A percentile compares a stretch with the other conserved stretches of the same genome.
phyloP scores from a whole-genome alignment of 1,140 invertebrate genomes.

The Zelostemma sp. region DNA sequence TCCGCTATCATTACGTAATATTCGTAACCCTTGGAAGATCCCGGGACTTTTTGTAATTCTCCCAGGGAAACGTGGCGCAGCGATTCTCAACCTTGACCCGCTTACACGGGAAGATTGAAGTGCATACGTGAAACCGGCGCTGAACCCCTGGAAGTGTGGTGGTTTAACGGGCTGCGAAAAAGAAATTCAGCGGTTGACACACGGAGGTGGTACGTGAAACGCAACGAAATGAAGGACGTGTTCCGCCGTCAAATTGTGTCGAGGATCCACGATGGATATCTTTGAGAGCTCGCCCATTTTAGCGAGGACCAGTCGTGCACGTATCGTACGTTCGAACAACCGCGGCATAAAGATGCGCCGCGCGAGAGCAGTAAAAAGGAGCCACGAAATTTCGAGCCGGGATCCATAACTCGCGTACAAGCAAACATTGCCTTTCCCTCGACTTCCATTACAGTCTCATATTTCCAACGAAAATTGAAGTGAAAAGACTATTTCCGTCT shows the following conservation, averaged over 20 bases:
- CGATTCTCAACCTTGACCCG: conserved; percentile 61
- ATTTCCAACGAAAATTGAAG: too few relatives aligned
- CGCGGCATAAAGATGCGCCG: conserved; percentile 47
- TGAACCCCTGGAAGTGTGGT: conserved; percentile 48
- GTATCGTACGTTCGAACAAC: conserved; percentile 45
- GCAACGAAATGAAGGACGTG: conserved; percentile 59
- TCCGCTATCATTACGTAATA: conserved; percentile 24
- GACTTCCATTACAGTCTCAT: too few relatives aligned
- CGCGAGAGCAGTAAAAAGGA: conserved; percentile 41
- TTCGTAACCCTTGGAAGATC: conserved; percentile 24
- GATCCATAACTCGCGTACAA: conserved; percentile 25
- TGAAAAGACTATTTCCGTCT: too few relatives aligned
- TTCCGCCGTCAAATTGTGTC: conserved; percentile 56
- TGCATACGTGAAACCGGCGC: conserved; percentile 6
- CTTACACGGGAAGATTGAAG: conserved; percentile 33
- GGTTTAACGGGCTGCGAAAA: conserved; percentile 43
- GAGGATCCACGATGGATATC: conserved; percentile 57
- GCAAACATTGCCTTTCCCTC: conserved; percentile 20
- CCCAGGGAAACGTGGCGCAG: conserved; percentile 34
- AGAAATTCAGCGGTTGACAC: conserved; percentile 46
- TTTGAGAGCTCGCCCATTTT: conserved; percentile 42
- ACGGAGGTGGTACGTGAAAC: conserved; percentile 51
- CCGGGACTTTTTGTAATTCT: conserved; percentile 36
- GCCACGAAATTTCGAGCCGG: conserved; percentile 42
- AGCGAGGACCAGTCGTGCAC: conserved; percentile 41